Evolutionary conservation across 2,113 vertebrate species (phyloP).

Genomic region (Cynocephalus volans): DNA sequence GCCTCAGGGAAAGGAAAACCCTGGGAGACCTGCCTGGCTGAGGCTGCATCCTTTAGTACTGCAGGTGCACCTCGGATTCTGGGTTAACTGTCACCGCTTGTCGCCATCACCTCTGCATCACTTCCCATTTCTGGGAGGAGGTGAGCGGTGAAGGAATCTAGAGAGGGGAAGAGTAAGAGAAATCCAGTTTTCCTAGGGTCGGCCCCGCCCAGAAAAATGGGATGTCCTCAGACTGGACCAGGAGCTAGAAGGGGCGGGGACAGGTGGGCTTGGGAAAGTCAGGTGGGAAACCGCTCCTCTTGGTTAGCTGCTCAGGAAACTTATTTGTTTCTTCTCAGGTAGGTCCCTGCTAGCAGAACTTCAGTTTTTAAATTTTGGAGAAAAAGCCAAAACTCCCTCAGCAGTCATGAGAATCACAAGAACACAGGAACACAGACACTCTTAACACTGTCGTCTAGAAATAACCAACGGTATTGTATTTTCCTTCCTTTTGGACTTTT

Average conservation of each 20-base stretch:
- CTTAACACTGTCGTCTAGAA: no score
- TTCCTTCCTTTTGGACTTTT: not conserved
- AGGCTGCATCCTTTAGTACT: no score
- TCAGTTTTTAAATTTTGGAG: no score
- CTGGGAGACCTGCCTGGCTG: no score
- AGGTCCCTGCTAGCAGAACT: no score
- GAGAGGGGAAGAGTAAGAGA: not conserved
- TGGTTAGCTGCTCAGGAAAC: not conserved
- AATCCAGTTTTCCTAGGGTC: rapidly evolving
- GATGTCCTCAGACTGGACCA: rapidly evolving
- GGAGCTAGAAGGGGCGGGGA: not conserved
- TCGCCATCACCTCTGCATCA: rapidly evolving
- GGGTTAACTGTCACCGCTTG: not conserved
- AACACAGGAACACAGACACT: no score
- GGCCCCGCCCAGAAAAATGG: not conserved
- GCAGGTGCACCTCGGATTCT: not conserved
- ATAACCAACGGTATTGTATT: not conserved
- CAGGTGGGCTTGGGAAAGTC: not conserved
- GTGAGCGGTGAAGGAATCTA: not conserved
- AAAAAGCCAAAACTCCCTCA: no score
- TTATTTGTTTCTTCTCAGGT: no score
- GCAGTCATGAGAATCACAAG: no score
- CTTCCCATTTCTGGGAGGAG: not conserved
- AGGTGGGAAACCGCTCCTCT: not conserved
- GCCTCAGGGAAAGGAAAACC: not conserved